phyloP scores from a whole-genome alignment of 2,888 invertebrate genomes.

The Aproaerema taeniolella region DNA sequence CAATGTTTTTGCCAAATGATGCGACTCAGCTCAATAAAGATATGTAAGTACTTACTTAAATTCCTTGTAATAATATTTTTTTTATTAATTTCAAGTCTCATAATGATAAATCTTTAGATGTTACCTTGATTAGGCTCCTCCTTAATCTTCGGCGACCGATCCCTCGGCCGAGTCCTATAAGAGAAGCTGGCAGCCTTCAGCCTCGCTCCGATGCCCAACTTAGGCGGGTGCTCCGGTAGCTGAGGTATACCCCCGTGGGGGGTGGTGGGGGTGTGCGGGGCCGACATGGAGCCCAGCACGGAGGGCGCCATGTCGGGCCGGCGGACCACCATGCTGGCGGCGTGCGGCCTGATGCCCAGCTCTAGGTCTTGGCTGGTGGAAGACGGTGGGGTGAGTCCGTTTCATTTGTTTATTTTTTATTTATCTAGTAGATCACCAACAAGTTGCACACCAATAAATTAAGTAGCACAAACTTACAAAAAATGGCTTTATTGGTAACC shows the following conservation, averaged over 20 bases:
- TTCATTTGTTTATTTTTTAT: too few species aligned
- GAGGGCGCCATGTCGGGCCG: conserved; percentile 40
- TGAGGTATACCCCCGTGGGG: conserved; percentile 38
- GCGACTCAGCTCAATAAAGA: too few species aligned
- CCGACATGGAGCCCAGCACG: conserved; percentile 42
- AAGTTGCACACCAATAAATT: too few species aligned
- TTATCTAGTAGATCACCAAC: too few species aligned
- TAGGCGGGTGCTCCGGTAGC: conserved; percentile 25
- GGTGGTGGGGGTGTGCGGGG: conserved; percentile 66
- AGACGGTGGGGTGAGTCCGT: conserved; percentile 1
- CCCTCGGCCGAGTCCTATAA: conserved; percentile 46
- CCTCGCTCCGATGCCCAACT: conserved; percentile 44
- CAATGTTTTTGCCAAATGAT: too few species aligned
- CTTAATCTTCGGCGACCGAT: conserved; percentile 46
- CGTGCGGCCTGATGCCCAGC: conserved; percentile 38
- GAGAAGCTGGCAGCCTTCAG: conserved; percentile 61
- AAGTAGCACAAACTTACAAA: too few species aligned
- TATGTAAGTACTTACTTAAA: too few species aligned
- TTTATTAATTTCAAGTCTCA: too few species aligned
- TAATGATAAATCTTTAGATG: too few species aligned
- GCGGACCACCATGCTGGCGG: conserved; percentile 56
- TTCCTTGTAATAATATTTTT: too few species aligned
- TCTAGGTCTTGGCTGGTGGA: conserved; percentile 36
- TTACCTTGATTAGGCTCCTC: conserved; percentile 29
- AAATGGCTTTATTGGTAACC: too few species aligned